These are phyloP conservation scores for Scaptomyza montana DNA, from an alignment of 1,140 invertebrate species.

Conservation along the genomic window DNA sequence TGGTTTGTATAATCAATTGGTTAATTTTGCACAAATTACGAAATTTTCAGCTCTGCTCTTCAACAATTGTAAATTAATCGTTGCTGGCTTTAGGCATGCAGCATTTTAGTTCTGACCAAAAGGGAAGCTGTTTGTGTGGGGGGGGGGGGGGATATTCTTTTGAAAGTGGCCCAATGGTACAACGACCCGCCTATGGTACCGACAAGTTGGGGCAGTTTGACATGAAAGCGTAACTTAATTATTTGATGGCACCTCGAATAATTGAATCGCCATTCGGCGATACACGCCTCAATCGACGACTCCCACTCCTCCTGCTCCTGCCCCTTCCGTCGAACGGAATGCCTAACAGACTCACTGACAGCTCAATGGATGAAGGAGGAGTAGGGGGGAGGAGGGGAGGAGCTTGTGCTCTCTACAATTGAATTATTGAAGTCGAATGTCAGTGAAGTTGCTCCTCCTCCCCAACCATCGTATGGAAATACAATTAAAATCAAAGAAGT, in stretches of 20 bases:
- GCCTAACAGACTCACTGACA: slow-evolving; percentile 36
- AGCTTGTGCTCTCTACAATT: slow-evolving; percentile 53
- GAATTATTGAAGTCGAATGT: slow-evolving; percentile 70
- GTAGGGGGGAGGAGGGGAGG: no score
- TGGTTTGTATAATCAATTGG: neutral
- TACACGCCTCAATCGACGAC: neutral
- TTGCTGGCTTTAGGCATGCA: slow-evolving; percentile 3
- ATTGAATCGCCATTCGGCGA: slow-evolving; percentile 54
- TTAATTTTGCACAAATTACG: neutral
- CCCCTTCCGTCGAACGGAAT: neutral
- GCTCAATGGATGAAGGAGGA: slow-evolving; percentile 8
- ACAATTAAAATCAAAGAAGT: slow-evolving; percentile 70
- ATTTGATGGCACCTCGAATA: slow-evolving; percentile 70
- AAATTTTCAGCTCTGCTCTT: neutral
- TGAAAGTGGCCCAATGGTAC: no score
- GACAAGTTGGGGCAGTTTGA: slow-evolving; percentile 23
- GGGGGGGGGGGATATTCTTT: no score
- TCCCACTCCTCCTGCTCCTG: neutral
- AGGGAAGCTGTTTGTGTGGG: no score
- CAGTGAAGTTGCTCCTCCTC: slow-evolving; percentile 17
- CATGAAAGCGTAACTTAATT: slow-evolving; percentile 67
- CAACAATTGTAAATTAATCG: slow-evolving; percentile 15
- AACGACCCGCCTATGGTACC: neutral
- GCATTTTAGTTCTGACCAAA: neutral
- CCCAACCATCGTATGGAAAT: slow-evolving; percentile 41